These are phyloP conservation scores for Phaonia tiefii DNA, from an alignment of 2,888 invertebrate genomes.

Conservation along the genomic window DNA sequence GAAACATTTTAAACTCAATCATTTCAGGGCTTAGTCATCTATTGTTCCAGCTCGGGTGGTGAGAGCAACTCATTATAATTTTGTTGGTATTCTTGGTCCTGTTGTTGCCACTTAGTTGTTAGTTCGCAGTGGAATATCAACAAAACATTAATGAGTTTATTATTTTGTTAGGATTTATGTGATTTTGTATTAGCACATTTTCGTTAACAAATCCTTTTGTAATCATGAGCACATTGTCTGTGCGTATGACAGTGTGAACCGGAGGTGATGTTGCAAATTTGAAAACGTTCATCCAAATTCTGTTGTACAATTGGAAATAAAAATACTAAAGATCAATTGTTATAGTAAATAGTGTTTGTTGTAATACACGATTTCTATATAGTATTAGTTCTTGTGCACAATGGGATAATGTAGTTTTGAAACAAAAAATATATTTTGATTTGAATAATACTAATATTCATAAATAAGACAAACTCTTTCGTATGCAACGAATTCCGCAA, in stretches of 20 bases:
- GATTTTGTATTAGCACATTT: conserved; percentile 4
- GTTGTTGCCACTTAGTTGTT: neutral
- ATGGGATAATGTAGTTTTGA: too few species aligned
- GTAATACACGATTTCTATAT: too few species aligned
- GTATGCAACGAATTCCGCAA: too few species aligned
- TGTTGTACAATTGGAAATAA: too few species aligned
- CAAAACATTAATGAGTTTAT: conserved; percentile 49
- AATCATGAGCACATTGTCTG: neutral
- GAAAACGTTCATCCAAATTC: too few species aligned
- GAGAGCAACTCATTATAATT: neutral
- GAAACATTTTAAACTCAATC: neutral
- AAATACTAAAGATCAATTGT: too few species aligned
- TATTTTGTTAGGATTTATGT: conserved; percentile 27
- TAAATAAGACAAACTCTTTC: too few species aligned
- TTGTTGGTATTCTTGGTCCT: neutral
- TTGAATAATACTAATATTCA: too few species aligned
- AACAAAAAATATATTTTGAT: too few species aligned
- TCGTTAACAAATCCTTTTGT: conserved; percentile 21
- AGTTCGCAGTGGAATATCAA: conserved; percentile 29
- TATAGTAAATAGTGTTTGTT: too few species aligned
- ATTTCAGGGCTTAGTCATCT: neutral
- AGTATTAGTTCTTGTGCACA: too few species aligned
- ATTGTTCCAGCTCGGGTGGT: too few species aligned
- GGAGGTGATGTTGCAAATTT: neutral
- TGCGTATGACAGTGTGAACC: neutral